These are phyloP conservation scores for Gerris buenoi DNA, from an alignment of 1,140 invertebrate species.

Conservation along the genomic window DNA sequence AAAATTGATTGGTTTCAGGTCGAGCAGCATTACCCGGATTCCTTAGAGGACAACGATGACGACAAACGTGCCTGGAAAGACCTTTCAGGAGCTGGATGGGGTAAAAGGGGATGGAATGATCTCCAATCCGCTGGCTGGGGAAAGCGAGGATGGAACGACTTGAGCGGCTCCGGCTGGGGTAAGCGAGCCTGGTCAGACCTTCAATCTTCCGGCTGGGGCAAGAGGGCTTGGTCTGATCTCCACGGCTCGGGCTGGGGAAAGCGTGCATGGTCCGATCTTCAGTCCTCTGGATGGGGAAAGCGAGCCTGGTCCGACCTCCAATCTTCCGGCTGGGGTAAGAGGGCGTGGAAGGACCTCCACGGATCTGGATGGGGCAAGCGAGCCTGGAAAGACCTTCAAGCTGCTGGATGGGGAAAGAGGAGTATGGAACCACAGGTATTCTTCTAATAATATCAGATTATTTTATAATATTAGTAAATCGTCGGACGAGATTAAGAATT, in stretches of 20 bases:
- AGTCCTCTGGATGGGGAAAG: conserved; percentile 17
- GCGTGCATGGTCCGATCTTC: conserved; percentile 15
- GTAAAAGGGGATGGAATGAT: conserved; percentile 19
- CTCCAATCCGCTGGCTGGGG: conserved; percentile 14
- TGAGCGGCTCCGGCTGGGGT: conserved; percentile 23
- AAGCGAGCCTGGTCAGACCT: conserved; percentile 19
- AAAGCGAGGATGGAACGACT: conserved; percentile 18
- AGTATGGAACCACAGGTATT: too few relatives aligned
- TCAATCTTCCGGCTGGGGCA: conserved; percentile 16
- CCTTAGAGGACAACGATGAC: conserved; percentile 11
- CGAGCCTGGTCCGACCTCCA: conserved; percentile 15
- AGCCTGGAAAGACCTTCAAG: conserved; percentile 12
- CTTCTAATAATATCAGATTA: too few relatives aligned
- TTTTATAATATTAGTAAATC: too few relatives aligned
- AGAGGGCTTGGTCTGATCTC: conserved; percentile 15
- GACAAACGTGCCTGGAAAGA: conserved; percentile 24
- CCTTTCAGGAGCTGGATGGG: conserved; percentile 22
- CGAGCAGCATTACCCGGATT: neutral
- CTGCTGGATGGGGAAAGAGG: conserved; percentile 16
- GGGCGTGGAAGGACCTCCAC: conserved; percentile 20
- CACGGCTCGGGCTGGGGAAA: conserved; percentile 25
- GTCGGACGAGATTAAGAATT: too few relatives aligned
- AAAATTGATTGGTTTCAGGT: neutral
- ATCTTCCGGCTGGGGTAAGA: conserved; percentile 20
- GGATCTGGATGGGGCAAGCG: conserved; percentile 21